A percentile compares a stretch with the other conserved stretches of the same genome.
Conservation (phyloP, 2,888 invertebrate species). For the Platerodrilus igneus region DNA sequence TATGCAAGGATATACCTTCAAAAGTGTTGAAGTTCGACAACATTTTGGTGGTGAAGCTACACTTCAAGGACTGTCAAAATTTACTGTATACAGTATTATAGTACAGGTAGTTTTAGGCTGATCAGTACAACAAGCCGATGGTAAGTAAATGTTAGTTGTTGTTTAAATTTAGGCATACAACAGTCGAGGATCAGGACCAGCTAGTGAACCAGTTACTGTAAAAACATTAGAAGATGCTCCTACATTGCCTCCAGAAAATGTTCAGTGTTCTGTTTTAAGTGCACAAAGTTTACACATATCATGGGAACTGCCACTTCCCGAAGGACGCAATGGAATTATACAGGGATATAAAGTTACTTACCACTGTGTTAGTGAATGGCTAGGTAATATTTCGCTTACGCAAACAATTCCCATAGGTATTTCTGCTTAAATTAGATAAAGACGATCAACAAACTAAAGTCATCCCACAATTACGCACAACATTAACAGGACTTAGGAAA, state of each 20-base stretch:
- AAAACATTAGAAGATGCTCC: conserved; percentile 85
- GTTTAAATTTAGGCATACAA: conserved; percentile 71
- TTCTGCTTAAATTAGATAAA: conserved; percentile 59
- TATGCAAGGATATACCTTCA: conserved; percentile 63
- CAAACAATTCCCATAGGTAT: conserved; percentile 1
- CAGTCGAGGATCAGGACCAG: conserved; percentile 79
- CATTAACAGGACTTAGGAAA: conserved; percentile 71
- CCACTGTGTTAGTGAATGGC: conserved; percentile 74
- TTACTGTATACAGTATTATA: conserved; percentile 74
- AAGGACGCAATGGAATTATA: conserved; percentile 79
- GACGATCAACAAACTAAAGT: conserved; percentile 75
- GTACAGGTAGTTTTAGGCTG: conserved; percentile 57
- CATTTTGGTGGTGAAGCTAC: conserved; percentile 66
- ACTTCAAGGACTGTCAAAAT: conserved; percentile 69
- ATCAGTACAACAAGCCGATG: background rate
- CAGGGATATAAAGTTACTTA: conserved; percentile 82
- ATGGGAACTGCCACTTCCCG: conserved; percentile 77
- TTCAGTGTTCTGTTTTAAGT: conserved; percentile 75
- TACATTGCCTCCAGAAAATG: conserved; percentile 76
- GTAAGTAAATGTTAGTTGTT: conserved; percentile 6
- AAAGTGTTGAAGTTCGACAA: conserved; percentile 71
- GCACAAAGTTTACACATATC: conserved; percentile 81
- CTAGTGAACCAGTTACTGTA: conserved; percentile 72
- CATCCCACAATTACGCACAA: conserved; percentile 64
- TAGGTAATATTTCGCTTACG: conserved; percentile 56